Evolutionary conservation across 2,113 vertebrate genomes (phyloP).

Genomic region (Tricholaema leucomelas): DNA sequence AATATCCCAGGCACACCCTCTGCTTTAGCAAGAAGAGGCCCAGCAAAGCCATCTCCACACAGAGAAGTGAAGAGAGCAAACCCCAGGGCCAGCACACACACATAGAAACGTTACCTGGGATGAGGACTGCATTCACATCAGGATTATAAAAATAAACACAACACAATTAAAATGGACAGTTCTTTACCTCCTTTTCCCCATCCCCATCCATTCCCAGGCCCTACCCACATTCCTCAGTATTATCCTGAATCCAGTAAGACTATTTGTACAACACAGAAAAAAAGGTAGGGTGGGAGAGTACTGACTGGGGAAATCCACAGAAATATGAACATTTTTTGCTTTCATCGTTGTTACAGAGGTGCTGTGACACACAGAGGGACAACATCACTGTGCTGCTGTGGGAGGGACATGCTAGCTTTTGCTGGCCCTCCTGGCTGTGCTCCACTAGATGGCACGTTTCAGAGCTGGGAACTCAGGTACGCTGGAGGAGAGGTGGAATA

Average conservation of each 20-base stretch:
- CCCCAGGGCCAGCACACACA: slow-evolving; percentile 53
- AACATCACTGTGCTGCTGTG: background rate
- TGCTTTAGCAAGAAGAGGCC: slow-evolving; percentile 33
- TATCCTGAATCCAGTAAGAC: background rate
- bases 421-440: background rate
- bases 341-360: background rate
- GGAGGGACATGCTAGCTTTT: background rate
- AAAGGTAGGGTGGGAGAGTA: background rate
- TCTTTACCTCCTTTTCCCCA: background rate
- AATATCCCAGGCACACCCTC: slow-evolving; percentile 33
- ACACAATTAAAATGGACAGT: slow-evolving; percentile 59
- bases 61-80: slow-evolving; percentile 16
- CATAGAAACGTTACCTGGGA: slow-evolving; percentile 80
- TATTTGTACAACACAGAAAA: background rate
- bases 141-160: slow-evolving; percentile 65
- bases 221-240: background rate
- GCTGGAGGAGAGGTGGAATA: background rate
- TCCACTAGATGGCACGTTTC: background rate
- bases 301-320: background rate
- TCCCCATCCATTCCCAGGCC: background rate
- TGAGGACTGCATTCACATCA: slow-evolving; percentile 79
- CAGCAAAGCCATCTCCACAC: slow-evolving; percentile 25
- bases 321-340: background rate
- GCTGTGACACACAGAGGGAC: background rate
- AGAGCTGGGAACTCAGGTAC: fast-evolving